Conservation (phyloP, 2,888 invertebrate species). For the Euproctis similis region DNA sequence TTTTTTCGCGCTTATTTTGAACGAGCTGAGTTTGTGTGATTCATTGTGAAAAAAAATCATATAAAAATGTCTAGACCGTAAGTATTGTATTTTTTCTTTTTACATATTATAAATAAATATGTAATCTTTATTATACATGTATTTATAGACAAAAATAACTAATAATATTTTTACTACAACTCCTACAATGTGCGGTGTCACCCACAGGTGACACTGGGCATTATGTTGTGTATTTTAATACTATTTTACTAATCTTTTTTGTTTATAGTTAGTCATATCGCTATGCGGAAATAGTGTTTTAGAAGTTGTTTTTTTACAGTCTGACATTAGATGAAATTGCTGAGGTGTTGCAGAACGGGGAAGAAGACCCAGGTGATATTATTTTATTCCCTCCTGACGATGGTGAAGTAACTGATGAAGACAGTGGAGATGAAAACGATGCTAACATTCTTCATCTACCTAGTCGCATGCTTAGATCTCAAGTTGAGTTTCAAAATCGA, state of each 20-base stretch:
- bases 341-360: background rate
- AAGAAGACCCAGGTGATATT: background rate
- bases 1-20: no score
- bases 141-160: no score
- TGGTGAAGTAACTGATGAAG: constrained; percentile 7
- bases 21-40: no score
- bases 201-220: no score
- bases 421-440: constrained; percentile 10
- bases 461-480: constrained; percentile 8
- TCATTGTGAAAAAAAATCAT: no score
- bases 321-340: constrained; percentile 5
- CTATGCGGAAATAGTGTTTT: no score
- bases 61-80: background rate
- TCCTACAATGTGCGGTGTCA: no score
- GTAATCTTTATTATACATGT: no score
- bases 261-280: background rate
- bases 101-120: no score
- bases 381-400: constrained; percentile 8
- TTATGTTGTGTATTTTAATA: no score
- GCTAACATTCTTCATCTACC: constrained; percentile 8
- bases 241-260: no score
- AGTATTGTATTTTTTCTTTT: background rate
- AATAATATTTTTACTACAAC: no score
- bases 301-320: background rate
- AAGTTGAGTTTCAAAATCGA: constrained; percentile 4